Base-by-base conservation (phyloP, 1,140 invertebrate genomes). In the Danaus plexippus region DNA sequence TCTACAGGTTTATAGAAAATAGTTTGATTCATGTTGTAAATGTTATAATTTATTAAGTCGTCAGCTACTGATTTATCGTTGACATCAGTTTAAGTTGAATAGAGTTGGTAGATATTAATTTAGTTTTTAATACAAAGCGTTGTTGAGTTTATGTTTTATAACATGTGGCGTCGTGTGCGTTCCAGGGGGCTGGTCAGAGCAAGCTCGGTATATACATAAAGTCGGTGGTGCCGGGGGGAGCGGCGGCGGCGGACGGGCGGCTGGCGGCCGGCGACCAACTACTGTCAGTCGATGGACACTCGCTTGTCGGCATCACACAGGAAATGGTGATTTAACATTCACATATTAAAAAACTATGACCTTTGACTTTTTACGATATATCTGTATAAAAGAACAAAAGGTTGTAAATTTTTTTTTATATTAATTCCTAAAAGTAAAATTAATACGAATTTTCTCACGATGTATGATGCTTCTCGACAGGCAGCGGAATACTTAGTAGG, bases 141-240 rank as follows among this genome's bases (percentile, higher is more conserved):
- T 32, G 7, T 1, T 15, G 15, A 15, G 15, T 15, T 15, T 15
- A 15, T 7, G 7, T 32, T 32, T 32, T 32, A 32, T 32, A 32
- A 32, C 7, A 32, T 8, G 22, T 32, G 22, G 15, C 15, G 15
- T 15, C 15, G 15, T 15, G 15, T 15, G 15, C 3, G 15, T 15
- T 15, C 50, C 74, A 96, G 94, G 95, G 97, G 40, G 92, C 94
- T 45, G 94, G 94, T n/a, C 95, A 97, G 76, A 93, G 94, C 70
- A 92, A 95, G 69, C 88, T 97, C 46, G 97, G 97, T 42, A 99
- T 99, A 77, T 99, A 99, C 81, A 97, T 99, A 56, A 99, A 99
- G 88, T 97, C 96, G 55, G 97, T 99, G 13, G 97, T 99, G 22
- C 92, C 95, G 58, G 96, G 96, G 47, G 97, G 97, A 49, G 97